A percentile compares a stretch with the other conserved stretches of the same genome.
phyloP scores from a whole-genome alignment of 2,113 vertebrate species.

The Hymenochirus boettgeri region DNA sequence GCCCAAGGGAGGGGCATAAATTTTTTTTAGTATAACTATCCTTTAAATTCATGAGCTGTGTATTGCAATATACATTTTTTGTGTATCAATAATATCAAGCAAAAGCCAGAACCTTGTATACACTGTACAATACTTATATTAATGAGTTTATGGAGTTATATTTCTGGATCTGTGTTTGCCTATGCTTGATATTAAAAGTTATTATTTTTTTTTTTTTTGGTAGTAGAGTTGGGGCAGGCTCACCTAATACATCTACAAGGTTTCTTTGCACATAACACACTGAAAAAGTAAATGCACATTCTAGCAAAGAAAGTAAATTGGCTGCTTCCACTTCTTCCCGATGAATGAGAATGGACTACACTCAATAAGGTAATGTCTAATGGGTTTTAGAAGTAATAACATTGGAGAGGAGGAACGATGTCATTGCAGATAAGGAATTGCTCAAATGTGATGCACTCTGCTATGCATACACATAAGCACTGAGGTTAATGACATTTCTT shows the following conservation, averaged over 20 bases:
- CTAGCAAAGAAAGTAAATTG: not conserved
- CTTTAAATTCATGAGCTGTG: too few relatives aligned
- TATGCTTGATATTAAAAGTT: too few relatives aligned
- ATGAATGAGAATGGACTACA: not conserved
- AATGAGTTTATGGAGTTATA: too few relatives aligned
- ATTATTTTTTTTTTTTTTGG: too few relatives aligned
- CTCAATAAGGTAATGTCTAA: conserved; percentile 10
- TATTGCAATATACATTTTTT: too few relatives aligned
- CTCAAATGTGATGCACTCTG: conserved; percentile 18
- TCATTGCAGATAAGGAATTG: conserved; percentile 32
- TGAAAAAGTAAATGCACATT: not conserved
- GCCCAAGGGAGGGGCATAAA: too few relatives aligned
- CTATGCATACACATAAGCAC: conserved; percentile 39
- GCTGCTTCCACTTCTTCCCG: not conserved
- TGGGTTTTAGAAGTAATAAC: conserved; percentile 29
- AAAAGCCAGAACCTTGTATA: too few relatives aligned
- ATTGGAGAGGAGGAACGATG: conserved; percentile 23
- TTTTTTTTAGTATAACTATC: too few relatives aligned
- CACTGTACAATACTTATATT: too few relatives aligned
- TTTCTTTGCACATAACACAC: not conserved
- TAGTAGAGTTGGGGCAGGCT: not conserved
- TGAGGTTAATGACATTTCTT: conserved; percentile 38
- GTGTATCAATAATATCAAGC: too few relatives aligned
- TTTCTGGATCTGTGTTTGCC: too few relatives aligned
- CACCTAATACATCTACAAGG: not conserved